A percentile compares a stretch with the other conserved stretches of the same genome.
Evolutionary conservation across 1,140 invertebrate genomes (phyloP).

Genomic region (Trachelipus rathkii): DNA sequence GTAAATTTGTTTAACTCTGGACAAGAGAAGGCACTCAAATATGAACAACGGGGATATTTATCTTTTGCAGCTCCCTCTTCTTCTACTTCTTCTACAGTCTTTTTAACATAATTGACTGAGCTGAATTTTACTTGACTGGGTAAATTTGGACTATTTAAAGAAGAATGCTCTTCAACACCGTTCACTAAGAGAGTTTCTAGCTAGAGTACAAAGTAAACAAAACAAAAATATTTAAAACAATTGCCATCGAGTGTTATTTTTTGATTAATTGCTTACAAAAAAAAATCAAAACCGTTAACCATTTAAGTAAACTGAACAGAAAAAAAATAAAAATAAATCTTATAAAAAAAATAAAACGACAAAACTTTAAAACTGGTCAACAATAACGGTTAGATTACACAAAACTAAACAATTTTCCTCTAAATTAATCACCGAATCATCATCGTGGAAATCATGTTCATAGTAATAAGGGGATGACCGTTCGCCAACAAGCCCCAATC

Average conservation of each 20-base stretch:
- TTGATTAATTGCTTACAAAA: too few relatives aligned
- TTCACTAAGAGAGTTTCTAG: neutral
- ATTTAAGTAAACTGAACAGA: neutral
- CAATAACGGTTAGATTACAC: conserved; percentile 14
- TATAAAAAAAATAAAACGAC: neutral
- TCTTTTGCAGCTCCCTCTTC: too few relatives aligned
- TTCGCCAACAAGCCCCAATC: conserved; percentile 44
- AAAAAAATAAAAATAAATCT: neutral
- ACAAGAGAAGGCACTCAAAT: neutral
- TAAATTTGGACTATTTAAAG: neutral
- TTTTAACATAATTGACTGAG: too few relatives aligned
- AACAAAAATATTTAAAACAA: too few relatives aligned
- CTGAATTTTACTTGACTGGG: neutral
- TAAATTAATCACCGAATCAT: conserved; percentile 47
- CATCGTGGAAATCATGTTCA: conserved; percentile 48
- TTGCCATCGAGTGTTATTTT: too few relatives aligned
- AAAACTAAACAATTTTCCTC: conserved; percentile 3
- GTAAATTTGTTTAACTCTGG: neutral
- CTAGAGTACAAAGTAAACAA: neutral
- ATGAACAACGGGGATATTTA: neutral
- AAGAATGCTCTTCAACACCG: neutral
- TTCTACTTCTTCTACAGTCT: too few relatives aligned
- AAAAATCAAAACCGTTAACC: too few relatives aligned
- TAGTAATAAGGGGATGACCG: conserved; percentile 35
- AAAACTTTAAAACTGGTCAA: neutral